A percentile compares a stretch with the other conserved stretches of the same genome.
Evolutionary conservation across 2,797 vertebrate species (phyloP).

Genomic region (Acanthopagrus latus): DNA sequence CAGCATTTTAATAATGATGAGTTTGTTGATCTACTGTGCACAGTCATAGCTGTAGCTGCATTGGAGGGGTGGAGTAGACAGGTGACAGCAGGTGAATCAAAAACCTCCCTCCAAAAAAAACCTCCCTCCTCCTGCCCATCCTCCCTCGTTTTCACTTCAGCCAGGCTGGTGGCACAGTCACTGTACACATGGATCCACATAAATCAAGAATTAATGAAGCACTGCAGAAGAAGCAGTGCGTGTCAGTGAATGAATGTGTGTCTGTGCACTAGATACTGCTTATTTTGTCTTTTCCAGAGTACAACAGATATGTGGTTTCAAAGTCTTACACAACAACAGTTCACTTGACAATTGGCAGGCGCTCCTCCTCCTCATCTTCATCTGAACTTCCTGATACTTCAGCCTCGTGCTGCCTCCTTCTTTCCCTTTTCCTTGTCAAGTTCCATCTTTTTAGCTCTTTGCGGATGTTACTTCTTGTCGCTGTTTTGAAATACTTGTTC

Average conservation of each 20-base stretch:
- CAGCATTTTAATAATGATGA: conserved; percentile 32
- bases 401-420: background rate
- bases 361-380: background rate
- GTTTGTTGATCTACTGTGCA: background rate
- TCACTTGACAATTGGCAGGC: background rate
- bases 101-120: conserved; percentile 1
- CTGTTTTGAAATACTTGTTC: conserved; percentile 93
- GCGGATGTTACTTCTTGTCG: conserved; percentile 81
- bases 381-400: background rate
- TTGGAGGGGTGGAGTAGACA: background rate
- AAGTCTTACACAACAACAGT: conserved; percentile 22
- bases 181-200: conserved; percentile 23
- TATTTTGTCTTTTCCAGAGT: conserved; percentile 38
- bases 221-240: conserved; percentile 11
- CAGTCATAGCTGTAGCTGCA: background rate
- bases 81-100: conserved; percentile 25
- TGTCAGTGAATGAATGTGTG: conserved; percentile 21
- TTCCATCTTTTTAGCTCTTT: conserved; percentile 4
- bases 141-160: background rate
- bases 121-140: background rate
- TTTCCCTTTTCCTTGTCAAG: background rate
- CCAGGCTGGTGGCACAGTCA: background rate
- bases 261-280: conserved; percentile 23
- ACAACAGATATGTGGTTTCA: conserved; percentile 23
- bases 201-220: conserved; percentile 13